These are phyloP conservation scores for Zalophus californianus DNA, from an alignment of 2,797 vertebrate species.

Conservation along the genomic window DNA sequence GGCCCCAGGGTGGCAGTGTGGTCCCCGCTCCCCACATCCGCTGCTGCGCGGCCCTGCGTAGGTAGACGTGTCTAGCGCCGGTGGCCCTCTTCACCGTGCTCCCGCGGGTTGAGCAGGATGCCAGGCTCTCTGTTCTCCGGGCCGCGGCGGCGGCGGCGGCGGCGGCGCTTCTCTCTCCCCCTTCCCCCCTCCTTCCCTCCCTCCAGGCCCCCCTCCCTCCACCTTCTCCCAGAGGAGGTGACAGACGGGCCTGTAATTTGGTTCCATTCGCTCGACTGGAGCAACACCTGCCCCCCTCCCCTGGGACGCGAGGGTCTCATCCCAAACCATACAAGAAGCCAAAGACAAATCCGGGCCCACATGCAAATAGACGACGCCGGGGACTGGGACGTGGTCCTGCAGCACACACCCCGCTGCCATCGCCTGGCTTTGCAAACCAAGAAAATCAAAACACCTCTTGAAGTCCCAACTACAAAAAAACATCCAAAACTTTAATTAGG, in stretches of 20 bases:
- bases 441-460: slow-evolving; percentile 68
- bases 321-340: slow-evolving; percentile 88
- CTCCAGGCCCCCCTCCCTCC: slow-evolving; percentile 81
- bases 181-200: slow-evolving; percentile 53
- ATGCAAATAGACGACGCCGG: slow-evolving; percentile 78
- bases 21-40: fast-evolving
- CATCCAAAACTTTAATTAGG: slow-evolving; percentile 66
- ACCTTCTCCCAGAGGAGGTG: slow-evolving; percentile 95
- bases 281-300: slow-evolving; percentile 99
- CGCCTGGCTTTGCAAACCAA: slow-evolving; percentile 44
- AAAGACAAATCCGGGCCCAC: slow-evolving; percentile 88
- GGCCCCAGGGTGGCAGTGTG: neutral
- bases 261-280: slow-evolving; percentile 99
- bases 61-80: neutral
- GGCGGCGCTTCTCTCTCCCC: slow-evolving; percentile 79
- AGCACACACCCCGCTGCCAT: slow-evolving; percentile 52
- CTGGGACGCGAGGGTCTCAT: slow-evolving; percentile 92
- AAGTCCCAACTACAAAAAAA: slow-evolving; percentile 57
- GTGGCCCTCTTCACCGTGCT: slow-evolving; percentile 81
- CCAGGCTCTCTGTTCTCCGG: slow-evolving; percentile 78
- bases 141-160: too few species aligned
- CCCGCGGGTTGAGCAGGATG: slow-evolving; percentile 74
- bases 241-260: slow-evolving; percentile 99
- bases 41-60: too few species aligned
- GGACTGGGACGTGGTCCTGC: slow-evolving; percentile 62